Conservation (phyloP, 2,888 invertebrate species). For the Megastigmus dorsalis region DNA sequence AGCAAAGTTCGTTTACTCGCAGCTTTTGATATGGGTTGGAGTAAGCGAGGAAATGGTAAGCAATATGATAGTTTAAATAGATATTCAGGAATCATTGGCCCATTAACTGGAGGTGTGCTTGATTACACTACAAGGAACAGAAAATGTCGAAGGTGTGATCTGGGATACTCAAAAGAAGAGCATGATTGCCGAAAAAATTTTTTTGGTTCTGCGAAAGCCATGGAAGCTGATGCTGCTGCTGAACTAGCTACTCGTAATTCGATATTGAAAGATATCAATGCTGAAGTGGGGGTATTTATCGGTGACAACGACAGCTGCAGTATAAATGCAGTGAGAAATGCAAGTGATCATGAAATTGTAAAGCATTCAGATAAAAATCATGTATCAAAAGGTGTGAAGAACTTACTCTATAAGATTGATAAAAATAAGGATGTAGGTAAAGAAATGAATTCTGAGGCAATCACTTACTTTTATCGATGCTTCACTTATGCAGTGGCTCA, state of each 20-base stretch:
- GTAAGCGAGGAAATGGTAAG: slow-evolving; percentile 48
- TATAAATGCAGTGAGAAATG: slow-evolving; percentile 19
- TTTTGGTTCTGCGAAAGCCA: slow-evolving; percentile 44
- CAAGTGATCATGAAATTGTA: slow-evolving; percentile 8
- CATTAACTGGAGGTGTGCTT: not conserved
- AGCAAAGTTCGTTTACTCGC: not conserved
- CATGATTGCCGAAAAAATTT: slow-evolving; percentile 47
- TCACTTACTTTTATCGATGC: not conserved
- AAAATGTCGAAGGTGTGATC: slow-evolving; percentile 37
- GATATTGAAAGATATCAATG: slow-evolving; percentile 16
- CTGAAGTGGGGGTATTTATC: slow-evolving; percentile 35
- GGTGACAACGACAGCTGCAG: slow-evolving; percentile 37
- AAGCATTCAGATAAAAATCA: slow-evolving; percentile 30
- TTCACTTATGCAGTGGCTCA: not conserved
- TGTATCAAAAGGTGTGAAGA: not conserved
- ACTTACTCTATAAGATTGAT: not conserved
- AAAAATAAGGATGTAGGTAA: not conserved
- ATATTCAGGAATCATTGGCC: slow-evolving; percentile 13
- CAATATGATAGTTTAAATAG: slow-evolving; percentile 55
- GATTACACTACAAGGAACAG: slow-evolving; percentile 27
- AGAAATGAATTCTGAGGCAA: not conserved
- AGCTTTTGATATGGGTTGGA: slow-evolving; percentile 55
- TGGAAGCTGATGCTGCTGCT: slow-evolving; percentile 46
- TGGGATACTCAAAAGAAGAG: slow-evolving; percentile 17
- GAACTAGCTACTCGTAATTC: slow-evolving; percentile 27